Conservation (phyloP, 2,113 vertebrate genomes). For the Ceyx melanurus region DNA sequence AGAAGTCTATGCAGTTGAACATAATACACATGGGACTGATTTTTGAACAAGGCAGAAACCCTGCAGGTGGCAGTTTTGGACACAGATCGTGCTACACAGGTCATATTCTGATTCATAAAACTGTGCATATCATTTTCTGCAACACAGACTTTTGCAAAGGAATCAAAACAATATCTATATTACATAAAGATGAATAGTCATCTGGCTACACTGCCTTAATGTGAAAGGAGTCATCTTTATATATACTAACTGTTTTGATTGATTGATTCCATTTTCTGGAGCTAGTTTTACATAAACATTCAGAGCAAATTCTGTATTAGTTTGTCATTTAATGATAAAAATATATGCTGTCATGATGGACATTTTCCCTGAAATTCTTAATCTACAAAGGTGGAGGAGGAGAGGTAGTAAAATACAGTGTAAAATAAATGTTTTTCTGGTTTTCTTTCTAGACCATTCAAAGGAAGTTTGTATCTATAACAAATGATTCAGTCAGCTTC, state of each 20-base stretch:
- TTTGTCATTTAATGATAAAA: neutral
- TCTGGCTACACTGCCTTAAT: neutral
- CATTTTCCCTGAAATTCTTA: neutral
- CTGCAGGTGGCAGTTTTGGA: neutral
- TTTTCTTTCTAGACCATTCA: constrained; percentile 84
- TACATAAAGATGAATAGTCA: neutral
- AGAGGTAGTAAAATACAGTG: neutral
- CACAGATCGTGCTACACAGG: neutral
- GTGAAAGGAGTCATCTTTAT: neutral
- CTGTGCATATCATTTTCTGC: neutral
- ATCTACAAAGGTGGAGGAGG: neutral
- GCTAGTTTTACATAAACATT: neutral
- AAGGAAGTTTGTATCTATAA: constrained; percentile 89
- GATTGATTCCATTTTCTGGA: neutral
- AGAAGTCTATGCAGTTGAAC: neutral
- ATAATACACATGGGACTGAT: neutral
- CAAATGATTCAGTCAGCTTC: constrained; percentile 87
- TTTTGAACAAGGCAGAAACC: neutral
- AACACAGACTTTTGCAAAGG: neutral
- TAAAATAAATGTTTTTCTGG: neutral
- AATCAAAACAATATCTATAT: neutral
- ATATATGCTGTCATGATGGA: neutral
- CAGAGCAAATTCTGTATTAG: neutral
- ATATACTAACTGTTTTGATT: neutral
- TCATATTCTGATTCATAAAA: neutral